Evolutionary conservation across 1,140 invertebrate species (phyloP).

Genomic region (Archivesica marissinica): DNA sequence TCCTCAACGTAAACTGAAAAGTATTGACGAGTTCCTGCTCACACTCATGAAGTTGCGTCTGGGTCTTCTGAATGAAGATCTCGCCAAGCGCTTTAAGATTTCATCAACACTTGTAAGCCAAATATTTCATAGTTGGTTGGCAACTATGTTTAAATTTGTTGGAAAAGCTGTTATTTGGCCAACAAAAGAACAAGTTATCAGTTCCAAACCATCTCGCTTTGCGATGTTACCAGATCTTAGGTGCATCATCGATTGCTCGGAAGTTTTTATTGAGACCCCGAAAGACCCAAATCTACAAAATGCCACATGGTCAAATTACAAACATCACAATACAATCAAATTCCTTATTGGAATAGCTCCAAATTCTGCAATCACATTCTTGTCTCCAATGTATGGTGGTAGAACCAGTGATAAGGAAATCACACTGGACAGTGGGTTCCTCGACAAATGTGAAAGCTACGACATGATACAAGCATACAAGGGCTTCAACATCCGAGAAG

Average conservation of each 20-base stretch:
- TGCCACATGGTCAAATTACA: slow-evolving; percentile 44
- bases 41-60: no score
- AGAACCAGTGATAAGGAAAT: slow-evolving; percentile 30
- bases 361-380: neutral
- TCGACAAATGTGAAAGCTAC: slow-evolving; percentile 3
- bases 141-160: no score
- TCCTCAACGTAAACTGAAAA: no score
- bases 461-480: slow-evolving; percentile 32
- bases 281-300: slow-evolving; percentile 34
- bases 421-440: neutral
- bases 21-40: no score
- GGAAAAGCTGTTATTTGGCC: no score
- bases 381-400: slow-evolving; percentile 7
- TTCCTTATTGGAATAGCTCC: slow-evolving; percentile 30
- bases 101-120: no score
- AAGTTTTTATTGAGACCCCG: slow-evolving; percentile 40
- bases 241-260: slow-evolving; percentile 30
- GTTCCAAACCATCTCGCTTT: no score
- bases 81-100: no score
- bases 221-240: slow-evolving; percentile 41
- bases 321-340: slow-evolving; percentile 38
- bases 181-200: no score
- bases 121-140: no score
- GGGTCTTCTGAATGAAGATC: no score
- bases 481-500: slow-evolving; percentile 20